Conservation (phyloP, 1,140 invertebrate genomes). For the Drosophila orena region DNA sequence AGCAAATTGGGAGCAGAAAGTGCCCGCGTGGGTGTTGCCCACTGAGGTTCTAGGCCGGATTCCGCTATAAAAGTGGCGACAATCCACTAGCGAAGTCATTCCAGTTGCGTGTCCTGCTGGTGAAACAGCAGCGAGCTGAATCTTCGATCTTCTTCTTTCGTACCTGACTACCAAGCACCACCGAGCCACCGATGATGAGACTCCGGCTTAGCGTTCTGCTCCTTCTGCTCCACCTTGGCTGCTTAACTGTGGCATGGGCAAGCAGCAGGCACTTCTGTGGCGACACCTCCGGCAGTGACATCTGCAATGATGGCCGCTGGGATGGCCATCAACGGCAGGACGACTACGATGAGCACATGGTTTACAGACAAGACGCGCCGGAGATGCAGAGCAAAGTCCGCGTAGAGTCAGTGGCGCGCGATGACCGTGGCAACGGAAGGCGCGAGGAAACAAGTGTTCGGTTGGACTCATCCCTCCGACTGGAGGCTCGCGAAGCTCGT, state of each 20-base stretch:
- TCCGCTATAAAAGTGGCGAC: constrained; percentile 56
- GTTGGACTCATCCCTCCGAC: background rate
- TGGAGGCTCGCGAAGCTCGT: background rate
- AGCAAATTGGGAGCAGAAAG: constrained; percentile 61
- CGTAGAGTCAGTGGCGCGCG: constrained; percentile 12
- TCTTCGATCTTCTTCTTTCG: constrained; percentile 19
- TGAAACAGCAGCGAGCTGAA: constrained; percentile 29
- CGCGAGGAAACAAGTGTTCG: constrained; percentile 14
- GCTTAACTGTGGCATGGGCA: constrained; percentile 18
- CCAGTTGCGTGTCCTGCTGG: constrained; percentile 49
- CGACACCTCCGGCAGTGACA: background rate
- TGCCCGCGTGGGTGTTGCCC: constrained; percentile 12
- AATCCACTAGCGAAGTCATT: constrained; percentile 33
- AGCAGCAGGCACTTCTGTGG: constrained; percentile 17
- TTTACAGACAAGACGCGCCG: constrained; percentile 61
- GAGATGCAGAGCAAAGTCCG: background rate
- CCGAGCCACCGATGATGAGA: constrained; percentile 38
- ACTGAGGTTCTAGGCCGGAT: background rate
- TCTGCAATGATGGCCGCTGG: constrained; percentile 18
- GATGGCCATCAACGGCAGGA: constrained; percentile 30
- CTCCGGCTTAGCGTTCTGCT: constrained; percentile 55
- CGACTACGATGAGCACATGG: constrained; percentile 67
- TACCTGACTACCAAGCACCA: constrained; percentile 22
- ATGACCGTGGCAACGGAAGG: constrained; percentile 14
- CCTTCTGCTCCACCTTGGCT: constrained; percentile 48